A percentile compares a stretch with the other conserved stretches of the same genome.
Conservation (phyloP, 2,797 vertebrate genomes). For the Malacoraja senta region DNA sequence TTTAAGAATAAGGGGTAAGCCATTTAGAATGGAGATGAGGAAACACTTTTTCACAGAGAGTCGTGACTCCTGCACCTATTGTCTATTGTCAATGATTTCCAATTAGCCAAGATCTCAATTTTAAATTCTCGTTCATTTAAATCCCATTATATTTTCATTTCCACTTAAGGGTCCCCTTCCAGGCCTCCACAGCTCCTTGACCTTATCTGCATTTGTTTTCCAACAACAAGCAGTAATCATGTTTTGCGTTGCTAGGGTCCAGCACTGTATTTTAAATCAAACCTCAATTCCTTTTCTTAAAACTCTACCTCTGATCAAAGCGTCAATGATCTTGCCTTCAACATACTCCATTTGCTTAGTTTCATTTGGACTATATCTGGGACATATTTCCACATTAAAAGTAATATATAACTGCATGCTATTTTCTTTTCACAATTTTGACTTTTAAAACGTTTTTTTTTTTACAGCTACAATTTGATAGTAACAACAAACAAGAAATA, state of each 20-base stretch:
- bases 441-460: too few relatives aligned
- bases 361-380: background rate
- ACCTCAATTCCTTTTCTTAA: background rate
- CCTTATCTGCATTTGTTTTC: background rate
- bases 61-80: too few relatives aligned
- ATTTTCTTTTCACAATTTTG: background rate
- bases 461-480: background rate
- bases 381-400: background rate
- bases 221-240: background rate
- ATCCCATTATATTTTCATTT: background rate
- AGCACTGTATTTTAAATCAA: background rate
- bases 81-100: background rate
- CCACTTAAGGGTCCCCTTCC: background rate
- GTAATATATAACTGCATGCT: background rate
- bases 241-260: background rate
- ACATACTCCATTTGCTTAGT: background rate
- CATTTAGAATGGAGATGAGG: too few relatives aligned
- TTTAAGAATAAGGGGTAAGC: too few relatives aligned
- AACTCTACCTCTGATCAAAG: background rate
- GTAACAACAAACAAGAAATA: background rate
- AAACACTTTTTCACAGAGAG: too few relatives aligned
- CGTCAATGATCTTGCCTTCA: background rate
- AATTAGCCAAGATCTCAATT: background rate
- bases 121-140: slow-evolving; percentile 14
- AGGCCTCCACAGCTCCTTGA: background rate